Base-by-base conservation (phyloP, 2,113 vertebrate species). In the Stictonetta naevosa region DNA sequence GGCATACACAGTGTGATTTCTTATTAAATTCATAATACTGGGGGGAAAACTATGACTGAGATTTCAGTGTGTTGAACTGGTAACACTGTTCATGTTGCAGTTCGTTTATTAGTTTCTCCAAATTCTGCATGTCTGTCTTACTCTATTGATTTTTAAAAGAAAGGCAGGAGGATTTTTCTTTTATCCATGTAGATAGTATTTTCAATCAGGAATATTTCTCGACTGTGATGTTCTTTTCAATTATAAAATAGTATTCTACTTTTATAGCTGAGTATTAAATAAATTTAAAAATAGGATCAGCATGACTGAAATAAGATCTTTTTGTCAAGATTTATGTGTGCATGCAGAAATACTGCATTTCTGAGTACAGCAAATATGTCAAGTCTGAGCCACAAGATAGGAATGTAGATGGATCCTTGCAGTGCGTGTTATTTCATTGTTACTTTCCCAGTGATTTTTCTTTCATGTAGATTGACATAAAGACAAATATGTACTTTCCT, bases 401-500 rank as follows among this genome's bases (percentile, higher is more conserved):
- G 69, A 92, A 91, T 82, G 82, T 80, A 92, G 93, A 94, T 94
- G 86, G 69, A 95, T 97, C 59, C 59, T 93, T 92, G 92, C 71
- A 76, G 83, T 82, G 81, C 42, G 8, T 68, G 36, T 95, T 95
- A 62, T 96, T 96, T 96, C 93, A 95, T 86, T 90, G 81, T 95
- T 96, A 40, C 77, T 94, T 94, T 95, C 63, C 73, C 28, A 46
- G 92, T 91, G 95, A 97, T 95, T 96, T 95, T 93, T 96, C 96
- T 96, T 96, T 96, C 88, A 91, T 50, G 66, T 74, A 91, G 93
- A 91, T 93, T 96, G 96, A 97, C 95, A 86, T 92, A 92, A 95
- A 96, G 96, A 93, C 96, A 97, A 96, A 96, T 96, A 96, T 71
- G 83, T 95, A 88, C 93, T 96, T 96, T 95, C 88, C 67, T 93